phyloP scores from a whole-genome alignment of 92 coral and sea anemone species.

The Pocillopora meandrina region DNA sequence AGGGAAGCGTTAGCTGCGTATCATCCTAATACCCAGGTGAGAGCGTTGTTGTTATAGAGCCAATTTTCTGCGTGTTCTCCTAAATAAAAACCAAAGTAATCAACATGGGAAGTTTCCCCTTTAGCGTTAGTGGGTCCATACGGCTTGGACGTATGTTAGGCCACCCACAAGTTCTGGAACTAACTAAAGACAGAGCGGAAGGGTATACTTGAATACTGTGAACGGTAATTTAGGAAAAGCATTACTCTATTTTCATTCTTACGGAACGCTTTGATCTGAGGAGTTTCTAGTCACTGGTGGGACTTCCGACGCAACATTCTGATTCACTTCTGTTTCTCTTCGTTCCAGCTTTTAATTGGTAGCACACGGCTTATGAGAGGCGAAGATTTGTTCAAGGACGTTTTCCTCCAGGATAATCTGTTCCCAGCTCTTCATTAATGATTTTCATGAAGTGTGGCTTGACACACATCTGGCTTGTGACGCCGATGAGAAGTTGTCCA shows the following conservation, averaged over 20 bases:
- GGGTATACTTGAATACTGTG: not conserved
- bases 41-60: not conserved
- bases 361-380: slow-evolving; percentile 89
- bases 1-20: slow-evolving; percentile 77
- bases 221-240: not conserved
- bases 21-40: slow-evolving; percentile 88
- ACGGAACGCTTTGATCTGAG: not conserved
- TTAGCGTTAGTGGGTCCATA: too few relatives aligned
- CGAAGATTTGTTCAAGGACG: slow-evolving; percentile 72
- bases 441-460: not conserved
- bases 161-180: not conserved
- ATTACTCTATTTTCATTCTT: not conserved
- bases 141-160: too few relatives aligned
- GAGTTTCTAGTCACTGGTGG: not conserved
- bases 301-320: not conserved
- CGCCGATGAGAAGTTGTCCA: not conserved
- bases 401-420: slow-evolving; percentile 84
- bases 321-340: not conserved
- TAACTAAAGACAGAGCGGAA: not conserved
- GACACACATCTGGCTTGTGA: not conserved
- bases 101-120: too few relatives aligned
- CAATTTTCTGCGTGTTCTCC: too few relatives aligned
- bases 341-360: slow-evolving; percentile 90
- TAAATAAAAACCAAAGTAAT: too few relatives aligned
- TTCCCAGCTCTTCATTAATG: slow-evolving; percentile 60